Base-by-base conservation (phyloP, 2,797 vertebrate genomes). In the Dromococcyx pavoninus region DNA sequence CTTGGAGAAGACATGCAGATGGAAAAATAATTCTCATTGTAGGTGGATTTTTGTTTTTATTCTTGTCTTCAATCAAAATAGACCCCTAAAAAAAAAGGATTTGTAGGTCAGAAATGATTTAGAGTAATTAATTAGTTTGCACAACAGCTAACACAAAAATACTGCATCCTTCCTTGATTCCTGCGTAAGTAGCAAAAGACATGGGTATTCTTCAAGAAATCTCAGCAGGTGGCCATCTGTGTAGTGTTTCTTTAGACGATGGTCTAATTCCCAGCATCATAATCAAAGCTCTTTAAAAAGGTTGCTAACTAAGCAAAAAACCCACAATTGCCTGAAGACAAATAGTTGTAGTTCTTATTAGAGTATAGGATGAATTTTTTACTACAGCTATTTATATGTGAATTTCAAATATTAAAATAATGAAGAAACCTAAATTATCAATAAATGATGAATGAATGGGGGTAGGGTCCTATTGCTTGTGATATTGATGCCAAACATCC, bases 251-350 rank as follows among this genome's bases (percentile, higher is more conserved):
- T 89, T 86, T 90, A 81, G 30, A 73, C 66, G 21, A 88, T 73
- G n/a, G 79, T 79, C 93, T 93, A 95, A 95, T 93, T 92, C 41
- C 37, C 51, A 95, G 33, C 21, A 23, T 88, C 48, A 77, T 92
- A 94, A 95, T 76, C 30, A 92, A 94, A 95, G 33, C 32, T 86
- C 39, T 78, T 86, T 69, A 62, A 44, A 95, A 96, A 92, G 60
- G 39, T 88, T 92, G 72, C 60, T 88, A 87, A 76, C 61, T 67
- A 41, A 37, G 9, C 30, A 89, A 91, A 95, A 41, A 32, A 0
- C 7, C 6, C 69, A 27, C 33, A 86, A 75, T 82, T 96, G 62
- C 74, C 80, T 27, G 19, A 53, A 48, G 30, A 76, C 15, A 89
- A 91, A 67, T 30, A 50, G 17, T 43, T 86, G 5, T 19, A 91